Evolutionary conservation across 2,888 invertebrate genomes (phyloP), one percentile per base, ranked within the genome.

Genomic region (Lagria hirta): DNA sequence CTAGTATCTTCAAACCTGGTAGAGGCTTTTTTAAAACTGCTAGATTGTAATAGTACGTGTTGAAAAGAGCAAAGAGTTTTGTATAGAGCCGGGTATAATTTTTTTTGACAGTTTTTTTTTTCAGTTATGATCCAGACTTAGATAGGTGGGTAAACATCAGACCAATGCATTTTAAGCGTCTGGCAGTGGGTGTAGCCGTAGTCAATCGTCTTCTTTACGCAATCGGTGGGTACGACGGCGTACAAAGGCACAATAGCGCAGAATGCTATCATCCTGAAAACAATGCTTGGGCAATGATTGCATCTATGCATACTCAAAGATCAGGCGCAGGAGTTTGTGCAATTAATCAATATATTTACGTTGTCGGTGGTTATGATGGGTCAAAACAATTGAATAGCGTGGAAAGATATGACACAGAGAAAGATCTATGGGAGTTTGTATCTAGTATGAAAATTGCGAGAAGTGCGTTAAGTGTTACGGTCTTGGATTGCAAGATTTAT

Each of bases 241-340:
- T 75, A 8, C 76, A 85, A 15, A 78, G 94, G 17, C 77, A 92
- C 43, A 77, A 77, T 54, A 84, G 86, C 18, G 89, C 84, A 1
- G 95, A 95, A 74, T 90, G 92, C 71, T 95, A 94, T 72, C 90
- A 94, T 70, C 94, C 95, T 0, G 95, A 95, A 73, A 88, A 88
- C 67, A 84, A 94, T 67, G 82, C 84, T 58, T 95, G 95, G 95
- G 84, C 81, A 1, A 80, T 83, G 65, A 80, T 92, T 47, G 79
- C 86, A 8, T 74, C 89, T 1, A 89, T 94, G 88, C 76, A 79
- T 43, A 79, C 81, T 15, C 81, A 83, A 3, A 75, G 94, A 44
- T 91, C 91, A 66, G 94, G 94, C 14, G 88, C 92, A 47, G 93
- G 92, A 43, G 90, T 92, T 22, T 88, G 86, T 3, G 86, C 86